These are phyloP conservation scores for Idris sp. DNA, from an alignment of 1,140 invertebrate genomes.

Conservation along the genomic window DNA sequence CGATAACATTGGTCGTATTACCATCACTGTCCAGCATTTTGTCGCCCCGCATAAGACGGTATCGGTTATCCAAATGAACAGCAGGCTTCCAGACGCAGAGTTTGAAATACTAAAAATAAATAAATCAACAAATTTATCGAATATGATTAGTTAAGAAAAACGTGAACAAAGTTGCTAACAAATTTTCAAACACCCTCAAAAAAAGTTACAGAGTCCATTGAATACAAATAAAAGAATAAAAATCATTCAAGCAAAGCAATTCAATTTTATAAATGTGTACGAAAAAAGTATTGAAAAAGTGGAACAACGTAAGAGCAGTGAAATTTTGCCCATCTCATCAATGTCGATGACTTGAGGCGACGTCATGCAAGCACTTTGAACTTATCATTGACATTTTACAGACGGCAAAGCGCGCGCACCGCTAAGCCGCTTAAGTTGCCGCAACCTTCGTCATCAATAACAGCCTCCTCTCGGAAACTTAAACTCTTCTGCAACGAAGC, in stretches of 20 bases:
- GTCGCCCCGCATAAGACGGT: constrained; percentile 71
- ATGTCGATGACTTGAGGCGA: constrained; percentile 43
- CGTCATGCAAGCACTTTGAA: constrained; percentile 48
- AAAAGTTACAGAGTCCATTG: too few relatives aligned
- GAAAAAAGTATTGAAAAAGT: background rate
- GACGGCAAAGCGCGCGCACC: constrained; percentile 50
- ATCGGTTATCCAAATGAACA: constrained; percentile 75
- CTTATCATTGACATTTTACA: constrained; percentile 59
- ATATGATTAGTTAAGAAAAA: background rate
- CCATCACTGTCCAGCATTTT: constrained; percentile 71
- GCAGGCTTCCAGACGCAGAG: constrained; percentile 57
- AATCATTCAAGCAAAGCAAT: background rate
- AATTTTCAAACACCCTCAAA: too few relatives aligned
- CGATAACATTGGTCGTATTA: constrained; percentile 65
- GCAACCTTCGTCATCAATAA: constrained; percentile 44
- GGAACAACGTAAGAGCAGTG: background rate
- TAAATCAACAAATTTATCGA: background rate
- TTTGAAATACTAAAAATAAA: constrained; percentile 26
- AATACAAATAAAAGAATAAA: background rate
- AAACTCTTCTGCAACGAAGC: constrained; percentile 21
- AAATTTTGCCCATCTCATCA: constrained; percentile 20
- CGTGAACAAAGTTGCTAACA: too few relatives aligned
- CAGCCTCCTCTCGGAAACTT: constrained; percentile 31
- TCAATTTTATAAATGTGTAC: background rate
- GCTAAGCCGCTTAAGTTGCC: constrained; percentile 54